Evolutionary conservation across 2,888 invertebrate genomes (phyloP).

Genomic region (Pheosia tremula): DNA sequence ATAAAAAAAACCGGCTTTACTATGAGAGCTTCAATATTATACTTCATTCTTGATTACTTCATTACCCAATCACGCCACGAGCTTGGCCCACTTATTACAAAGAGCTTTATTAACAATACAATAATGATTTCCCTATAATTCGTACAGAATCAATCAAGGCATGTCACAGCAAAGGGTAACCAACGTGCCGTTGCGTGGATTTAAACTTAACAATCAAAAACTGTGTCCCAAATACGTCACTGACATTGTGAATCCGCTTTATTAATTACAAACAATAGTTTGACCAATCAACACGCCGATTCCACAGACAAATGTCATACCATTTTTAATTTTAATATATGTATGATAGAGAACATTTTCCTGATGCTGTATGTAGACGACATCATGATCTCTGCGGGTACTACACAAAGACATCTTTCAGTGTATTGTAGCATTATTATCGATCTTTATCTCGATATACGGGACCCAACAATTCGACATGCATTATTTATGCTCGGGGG

Average conservation of each 20-base stretch:
- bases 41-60: neutral
- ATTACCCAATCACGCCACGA: constrained; percentile 17
- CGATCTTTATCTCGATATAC: constrained; percentile 61
- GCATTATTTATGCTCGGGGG: constrained; percentile 78
- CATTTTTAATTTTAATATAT: constrained; percentile 15
- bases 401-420: constrained; percentile 43
- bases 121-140: constrained; percentile 35
- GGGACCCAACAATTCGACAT: constrained; percentile 71
- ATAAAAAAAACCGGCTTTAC: neutral
- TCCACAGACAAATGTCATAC: constrained; percentile 10
- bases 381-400: constrained; percentile 22
- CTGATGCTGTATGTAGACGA: constrained; percentile 13
- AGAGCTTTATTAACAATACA: constrained; percentile 26
- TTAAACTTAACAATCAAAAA: constrained; percentile 42
- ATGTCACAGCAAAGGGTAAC: constrained; percentile 19
- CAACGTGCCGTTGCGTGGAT: constrained; percentile 10
- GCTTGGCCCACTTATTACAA: constrained; percentile 31
- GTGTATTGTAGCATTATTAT: constrained; percentile 57
- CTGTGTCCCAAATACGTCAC: constrained; percentile 43
- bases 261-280: constrained; percentile 36
- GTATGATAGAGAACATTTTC: constrained; percentile 17
- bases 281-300: constrained; percentile 33
- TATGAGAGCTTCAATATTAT: neutral
- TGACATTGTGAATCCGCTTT: constrained; percentile 30
- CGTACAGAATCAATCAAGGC: constrained; percentile 38